A percentile compares a stretch with the other conserved stretches of the same genome.
phyloP scores from a whole-genome alignment of 2,797 vertebrate species.

The Leontocebus nigricollis region DNA sequence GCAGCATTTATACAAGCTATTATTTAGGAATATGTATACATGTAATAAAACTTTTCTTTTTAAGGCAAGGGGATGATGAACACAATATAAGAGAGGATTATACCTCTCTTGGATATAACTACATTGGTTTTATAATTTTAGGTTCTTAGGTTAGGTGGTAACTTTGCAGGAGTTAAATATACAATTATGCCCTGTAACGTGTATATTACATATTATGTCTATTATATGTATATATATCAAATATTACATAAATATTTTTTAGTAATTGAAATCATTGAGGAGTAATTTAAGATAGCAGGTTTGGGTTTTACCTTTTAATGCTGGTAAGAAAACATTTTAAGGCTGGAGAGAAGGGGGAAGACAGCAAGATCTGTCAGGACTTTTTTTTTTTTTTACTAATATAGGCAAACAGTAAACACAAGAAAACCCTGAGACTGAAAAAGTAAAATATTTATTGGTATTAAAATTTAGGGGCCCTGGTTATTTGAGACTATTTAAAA shows the following conservation, averaged over 20 bases:
- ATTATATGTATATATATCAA: not conserved
- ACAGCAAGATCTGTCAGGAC: not conserved
- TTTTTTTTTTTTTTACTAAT: not conserved
- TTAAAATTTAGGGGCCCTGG: not conserved
- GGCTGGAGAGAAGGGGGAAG: not conserved
- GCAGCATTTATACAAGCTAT: not conserved
- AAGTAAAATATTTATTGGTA: not conserved
- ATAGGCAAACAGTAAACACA: not conserved
- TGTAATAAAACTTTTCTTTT: not conserved
- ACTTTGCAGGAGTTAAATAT: not conserved
- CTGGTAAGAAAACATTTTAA: not conserved
- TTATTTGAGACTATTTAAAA: not conserved
- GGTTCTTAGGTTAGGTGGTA: not conserved
- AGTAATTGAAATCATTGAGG: not conserved
- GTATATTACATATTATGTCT: not conserved
- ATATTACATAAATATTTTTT: not conserved
- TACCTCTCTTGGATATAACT: not conserved
- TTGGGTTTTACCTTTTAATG: not conserved
- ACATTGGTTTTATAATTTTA: not conserved
- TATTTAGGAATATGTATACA: not conserved
- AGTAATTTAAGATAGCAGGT: not conserved
- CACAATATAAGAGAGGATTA: not conserved
- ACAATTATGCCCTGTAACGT: not conserved
- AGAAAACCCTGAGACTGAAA: not conserved
- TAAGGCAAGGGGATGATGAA: not conserved